Evolutionary conservation across 2,797 vertebrate species (phyloP), one percentile per base, ranked within the genome.

Genomic region (Girardinus metallicus): DNA sequence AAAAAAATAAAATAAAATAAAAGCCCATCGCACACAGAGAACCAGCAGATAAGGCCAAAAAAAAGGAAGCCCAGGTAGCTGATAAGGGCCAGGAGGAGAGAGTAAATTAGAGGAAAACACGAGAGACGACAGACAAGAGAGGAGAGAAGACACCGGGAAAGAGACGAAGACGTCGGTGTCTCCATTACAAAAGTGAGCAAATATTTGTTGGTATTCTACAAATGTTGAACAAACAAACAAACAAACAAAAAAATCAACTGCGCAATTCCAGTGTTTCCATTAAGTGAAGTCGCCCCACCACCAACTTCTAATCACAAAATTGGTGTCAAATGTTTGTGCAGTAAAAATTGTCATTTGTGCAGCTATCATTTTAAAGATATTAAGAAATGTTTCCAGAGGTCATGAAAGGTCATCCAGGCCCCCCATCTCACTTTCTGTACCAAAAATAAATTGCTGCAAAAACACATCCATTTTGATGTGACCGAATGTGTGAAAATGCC

Each of bases 41-140:
- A 55, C 1, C 29, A 46, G 36, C 46, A 90, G 90, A 92, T 88
- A 89, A 89, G 89, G 39, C 43, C 57, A 16, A 77, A 23, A 53
- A 49, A 49, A 84, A 78, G 83, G 85, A 86, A 80, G 15, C 76
- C 29, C 80, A 83, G 81, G 80, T 73, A 68, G 80, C 68, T 11
- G 91, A 91, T 92, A 86, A 70, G 34, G 88, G 91, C 82, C 81
- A 81, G 51, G 74, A 79, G 85, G 80, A n/a, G 78, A 31, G 29
- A 1, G 79, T 76, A 86, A 91, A 89, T 90, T 83, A 90, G 77
- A 89, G 53, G 62, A 74, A 71, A 66, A 78, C 47, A 51, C 75
- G 39, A 49, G 0, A 57, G 83, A 85, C 74, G 81, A 68, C n/a
- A 71, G 82, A 73, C 31, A 31, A 75, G 71, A 78, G 49, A 82